These are phyloP conservation scores for Drosophila pseudotakahashii DNA, from an alignment of 2,888 invertebrate species.

Conservation along the genomic window DNA sequence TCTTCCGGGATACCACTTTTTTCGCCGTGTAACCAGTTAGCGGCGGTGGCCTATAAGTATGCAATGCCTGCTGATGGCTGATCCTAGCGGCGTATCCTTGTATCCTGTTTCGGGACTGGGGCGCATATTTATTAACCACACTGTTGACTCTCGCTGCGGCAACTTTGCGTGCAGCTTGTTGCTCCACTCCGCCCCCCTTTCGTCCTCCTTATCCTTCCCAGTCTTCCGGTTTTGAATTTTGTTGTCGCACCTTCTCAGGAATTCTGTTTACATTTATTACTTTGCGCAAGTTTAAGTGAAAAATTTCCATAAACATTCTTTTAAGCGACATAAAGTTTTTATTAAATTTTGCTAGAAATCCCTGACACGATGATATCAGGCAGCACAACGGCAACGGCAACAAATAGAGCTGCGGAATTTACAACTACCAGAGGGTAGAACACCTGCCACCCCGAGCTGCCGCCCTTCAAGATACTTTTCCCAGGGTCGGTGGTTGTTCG, in stretches of 20 bases:
- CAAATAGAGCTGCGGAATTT: slow-evolving; percentile 76
- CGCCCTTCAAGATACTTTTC: slow-evolving; percentile 52
- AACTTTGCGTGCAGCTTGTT: slow-evolving; percentile 50
- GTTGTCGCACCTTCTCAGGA: slow-evolving; percentile 81
- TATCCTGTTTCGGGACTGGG: slow-evolving; percentile 52
- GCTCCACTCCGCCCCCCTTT: slow-evolving; percentile 17
- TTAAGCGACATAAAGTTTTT: slow-evolving; percentile 83
- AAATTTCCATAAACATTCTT: slow-evolving; percentile 83
- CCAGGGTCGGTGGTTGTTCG: slow-evolving; percentile 7
- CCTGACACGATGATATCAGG: slow-evolving; percentile 77
- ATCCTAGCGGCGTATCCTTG: slow-evolving; percentile 39
- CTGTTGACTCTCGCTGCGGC: slow-evolving; percentile 71
- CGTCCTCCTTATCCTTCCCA: not conserved
- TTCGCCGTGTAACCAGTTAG: slow-evolving; percentile 4
- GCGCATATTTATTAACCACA: slow-evolving; percentile 77
- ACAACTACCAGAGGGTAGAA: slow-evolving; percentile 58
- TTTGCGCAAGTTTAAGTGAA: slow-evolving; percentile 83
- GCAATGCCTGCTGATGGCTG: slow-evolving; percentile 60
- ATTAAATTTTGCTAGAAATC: slow-evolving; percentile 81
- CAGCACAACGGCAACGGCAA: slow-evolving; percentile 54
- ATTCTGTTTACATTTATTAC: slow-evolving; percentile 83
- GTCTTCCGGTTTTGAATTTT: slow-evolving; percentile 61
- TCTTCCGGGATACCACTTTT: too few relatives aligned
- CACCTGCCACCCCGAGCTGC: slow-evolving; percentile 20
- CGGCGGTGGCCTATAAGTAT: slow-evolving; percentile 51